Evolutionary conservation across 2,113 vertebrate species (phyloP).

Genomic region (Gasterosteus nipponicus): DNA sequence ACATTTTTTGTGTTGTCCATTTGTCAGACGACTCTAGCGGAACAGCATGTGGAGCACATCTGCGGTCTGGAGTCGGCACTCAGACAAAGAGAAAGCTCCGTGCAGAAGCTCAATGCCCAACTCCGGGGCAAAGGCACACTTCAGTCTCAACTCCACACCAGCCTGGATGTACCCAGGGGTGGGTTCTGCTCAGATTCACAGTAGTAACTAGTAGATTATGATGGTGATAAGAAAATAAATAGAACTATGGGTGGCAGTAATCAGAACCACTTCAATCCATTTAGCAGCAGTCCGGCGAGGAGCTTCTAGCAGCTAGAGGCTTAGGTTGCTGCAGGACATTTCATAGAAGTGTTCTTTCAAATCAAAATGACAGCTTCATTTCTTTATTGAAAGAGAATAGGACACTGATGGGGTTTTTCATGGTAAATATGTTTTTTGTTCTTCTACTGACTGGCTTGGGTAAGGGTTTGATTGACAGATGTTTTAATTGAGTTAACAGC

Average conservation of each 20-base stretch:
- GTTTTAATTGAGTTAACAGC: too few relatives aligned
- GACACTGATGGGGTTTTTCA: too few relatives aligned
- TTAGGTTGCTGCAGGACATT: too few relatives aligned
- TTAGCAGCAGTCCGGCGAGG: background rate
- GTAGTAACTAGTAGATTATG: background rate
- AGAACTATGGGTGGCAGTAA: background rate
- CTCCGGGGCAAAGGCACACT: conserved; percentile 80
- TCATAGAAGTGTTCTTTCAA: too few relatives aligned
- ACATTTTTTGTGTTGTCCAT: background rate
- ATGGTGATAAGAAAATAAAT: background rate
- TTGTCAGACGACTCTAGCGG: conserved; percentile 86
- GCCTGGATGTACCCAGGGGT: conserved; percentile 83
- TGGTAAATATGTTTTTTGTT: too few relatives aligned
- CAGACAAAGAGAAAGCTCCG: conserved; percentile 81
- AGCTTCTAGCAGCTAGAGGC: background rate
- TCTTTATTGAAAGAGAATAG: too few relatives aligned
- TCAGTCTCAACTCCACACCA: conserved; percentile 81
- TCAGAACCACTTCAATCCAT: too few relatives aligned
- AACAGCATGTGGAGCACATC: conserved; percentile 88
- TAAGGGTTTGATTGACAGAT: too few relatives aligned
- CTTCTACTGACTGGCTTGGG: too few relatives aligned
- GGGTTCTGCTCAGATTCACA: background rate
- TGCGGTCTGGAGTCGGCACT: conserved; percentile 86
- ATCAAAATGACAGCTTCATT: too few relatives aligned
- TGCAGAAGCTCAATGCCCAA: conserved; percentile 80